Base-by-base conservation (phyloP, 2,888 invertebrate species). In the Neocrepidodera transversa region DNA sequence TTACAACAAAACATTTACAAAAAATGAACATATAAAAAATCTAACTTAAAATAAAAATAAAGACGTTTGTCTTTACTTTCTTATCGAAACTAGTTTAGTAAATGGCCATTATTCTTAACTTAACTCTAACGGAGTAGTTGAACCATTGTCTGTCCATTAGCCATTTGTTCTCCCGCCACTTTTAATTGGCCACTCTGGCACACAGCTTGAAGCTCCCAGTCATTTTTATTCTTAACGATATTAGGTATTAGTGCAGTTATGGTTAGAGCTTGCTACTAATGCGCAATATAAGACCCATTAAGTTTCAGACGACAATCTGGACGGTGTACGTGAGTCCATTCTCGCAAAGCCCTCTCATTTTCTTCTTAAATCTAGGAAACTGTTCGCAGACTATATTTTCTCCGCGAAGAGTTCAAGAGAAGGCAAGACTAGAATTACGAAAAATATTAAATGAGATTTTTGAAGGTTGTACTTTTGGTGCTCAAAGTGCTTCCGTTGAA, bases 181-280 rank as follows among this genome's bases (percentile, higher is more conserved):
- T 68, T 60, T 66, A 65, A 68, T 68, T 68, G 66, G 64, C 54
- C 64, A 62, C 63, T 66, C 62, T 63, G 58, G 61, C 60, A 62
- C 56, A 60, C 65, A 64, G 63, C 62, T 67, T 62, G 64, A 57
- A 56, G 59, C 42, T 50, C 47, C 32, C 50, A 43, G 60, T 61
- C 52, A 67, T 61, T 65, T 65, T 67, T 65, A 65, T 63, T 66
- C 66, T 61, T 66, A 63, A 64, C 59, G 64, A 58, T 58, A 61
- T 64, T 59, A 58, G 55, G 63, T 59, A 63, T 56, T 63, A 60
- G 62, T 62, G 57, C 59, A 56, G 54, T 55, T 59, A 59, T 62
- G 57, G 59, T 50, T 53, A 48, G 50, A 51, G 63, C 35, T 60
- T 35, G 58, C 55, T 60, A 47, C 58, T 65, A 67, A 67, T 66